A percentile compares a stretch with the other conserved stretches of the same genome.
phyloP scores from a whole-genome alignment of 2,888 invertebrate genomes.

The Elgonia sp. region DNA sequence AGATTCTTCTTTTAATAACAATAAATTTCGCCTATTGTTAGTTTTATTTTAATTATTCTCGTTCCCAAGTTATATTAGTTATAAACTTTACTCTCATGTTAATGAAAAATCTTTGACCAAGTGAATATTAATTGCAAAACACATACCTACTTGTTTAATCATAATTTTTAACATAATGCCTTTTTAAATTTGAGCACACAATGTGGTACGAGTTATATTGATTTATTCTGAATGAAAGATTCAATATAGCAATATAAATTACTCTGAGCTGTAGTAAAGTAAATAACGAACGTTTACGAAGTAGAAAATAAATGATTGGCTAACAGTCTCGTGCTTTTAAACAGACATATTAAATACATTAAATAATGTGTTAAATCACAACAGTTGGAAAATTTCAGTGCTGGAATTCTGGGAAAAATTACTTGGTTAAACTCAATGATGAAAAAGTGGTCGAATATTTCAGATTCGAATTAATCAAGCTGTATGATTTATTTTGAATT shows the following conservation, averaged over 20 bases:
- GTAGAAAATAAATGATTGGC: background rate
- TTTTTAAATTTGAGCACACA: slow-evolving; percentile 12
- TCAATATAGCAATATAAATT: slow-evolving; percentile 31
- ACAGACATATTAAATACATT: background rate
- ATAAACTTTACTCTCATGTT: slow-evolving; percentile 26
- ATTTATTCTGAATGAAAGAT: slow-evolving; percentile 32
- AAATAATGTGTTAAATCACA: background rate
- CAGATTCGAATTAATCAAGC: no score
- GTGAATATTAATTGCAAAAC: no score
- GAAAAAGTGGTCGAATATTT: no score
- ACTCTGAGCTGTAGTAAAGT: background rate
- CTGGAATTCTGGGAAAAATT: no score
- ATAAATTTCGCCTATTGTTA: slow-evolving; percentile 40
- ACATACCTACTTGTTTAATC: no score
- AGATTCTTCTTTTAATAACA: slow-evolving; percentile 49
- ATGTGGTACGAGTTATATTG: slow-evolving; percentile 13
- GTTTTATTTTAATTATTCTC: slow-evolving; percentile 38
- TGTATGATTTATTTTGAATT: no score
- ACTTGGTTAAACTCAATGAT: no score
- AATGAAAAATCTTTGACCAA: slow-evolving; percentile 15
- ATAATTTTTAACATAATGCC: slow-evolving; percentile 18
- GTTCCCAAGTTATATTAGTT: slow-evolving; percentile 22
- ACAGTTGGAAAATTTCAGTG: no score
- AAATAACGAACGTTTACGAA: slow-evolving; percentile 15
- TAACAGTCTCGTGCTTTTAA: background rate